Evolutionary conservation across 1,140 invertebrate species (phyloP).

Genomic region (Ips typographus): DNA sequence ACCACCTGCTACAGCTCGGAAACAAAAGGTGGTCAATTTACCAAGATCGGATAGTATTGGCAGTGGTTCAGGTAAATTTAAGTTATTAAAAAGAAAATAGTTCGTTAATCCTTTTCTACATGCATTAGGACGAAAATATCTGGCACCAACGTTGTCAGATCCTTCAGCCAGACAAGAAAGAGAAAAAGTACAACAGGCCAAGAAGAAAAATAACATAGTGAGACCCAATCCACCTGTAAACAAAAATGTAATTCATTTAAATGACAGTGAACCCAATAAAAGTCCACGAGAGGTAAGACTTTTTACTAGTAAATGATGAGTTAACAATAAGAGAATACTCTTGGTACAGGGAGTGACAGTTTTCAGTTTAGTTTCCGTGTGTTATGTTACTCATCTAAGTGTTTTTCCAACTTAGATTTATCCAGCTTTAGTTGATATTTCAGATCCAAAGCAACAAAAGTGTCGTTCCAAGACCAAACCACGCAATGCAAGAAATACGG

Average conservation of each 20-base stretch:
- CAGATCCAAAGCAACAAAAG: constrained; percentile 45
- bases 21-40: constrained; percentile 57
- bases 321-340: no score
- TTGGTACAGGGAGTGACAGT: no score
- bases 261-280: constrained; percentile 44
- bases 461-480: constrained; percentile 48
- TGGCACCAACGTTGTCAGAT: constrained; percentile 86
- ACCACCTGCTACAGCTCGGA: constrained; percentile 50
- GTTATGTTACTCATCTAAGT: background rate
- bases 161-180: constrained; percentile 76
- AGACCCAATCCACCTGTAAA: constrained; percentile 57
- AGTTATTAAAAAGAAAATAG: no score
- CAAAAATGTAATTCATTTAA: constrained; percentile 47
- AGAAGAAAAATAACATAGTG: constrained; percentile 60
- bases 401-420: background rate
- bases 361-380: no score
- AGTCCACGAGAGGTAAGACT: constrained; percentile 47
- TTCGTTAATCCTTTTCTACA: background rate
- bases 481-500: constrained; percentile 49
- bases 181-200: constrained; percentile 65
- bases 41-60: constrained; percentile 78
- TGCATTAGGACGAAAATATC: constrained; percentile 70
- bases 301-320: no score
- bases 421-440: background rate
- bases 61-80: constrained; percentile 58